Base-by-base conservation (phyloP, 2,113 vertebrate species). In the Charadrius vociferus region DNA sequence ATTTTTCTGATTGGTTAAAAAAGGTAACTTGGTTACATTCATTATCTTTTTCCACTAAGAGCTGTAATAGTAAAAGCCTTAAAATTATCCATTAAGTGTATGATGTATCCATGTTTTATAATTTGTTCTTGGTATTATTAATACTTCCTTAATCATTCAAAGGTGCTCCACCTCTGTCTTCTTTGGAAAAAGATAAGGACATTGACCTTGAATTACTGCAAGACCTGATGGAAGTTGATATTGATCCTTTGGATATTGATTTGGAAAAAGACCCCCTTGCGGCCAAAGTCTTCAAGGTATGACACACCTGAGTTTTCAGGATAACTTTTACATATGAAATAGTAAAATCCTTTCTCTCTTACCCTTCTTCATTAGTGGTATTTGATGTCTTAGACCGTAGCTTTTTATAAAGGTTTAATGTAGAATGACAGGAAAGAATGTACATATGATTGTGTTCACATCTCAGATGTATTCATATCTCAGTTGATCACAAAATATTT, bases 191-290 rank as follows among this genome's bases (percentile, higher is more conserved):
- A 99, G 99, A 99, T 98, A 99, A 99, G 98, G 99, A 99, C 98
- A 99, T 99, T 98, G 99, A 99, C 98, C 99, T 99, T 98, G 99
- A 99, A 96, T 98, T 99, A 97, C 99, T 99, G 92, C 99, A 99
- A 98, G 99, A 99, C 98, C 98, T 99, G 97, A 99, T 99, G 99
- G 99, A 99, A 99, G 99, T 99, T 93, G 99, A 99, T 98, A 99
- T 99, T 98, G 99, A 99, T 99, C 99, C 99, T 98, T 99, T 99
- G 98, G 99, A 99, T 99, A 99, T 99, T 98, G 99, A 99, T 99
- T 99, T 99, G 98, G 99, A 99, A 98, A 99, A 99, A 98, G 99
- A 99, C 99, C 99, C 99, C n/a, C 99, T 99, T 66, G 99, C 99
- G 96, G 99, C 99, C 97, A 99, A 99, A 99, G 99, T 99, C 71